Base-by-base conservation (phyloP, 1,140 invertebrate genomes). In the Papilio helenus region DNA sequence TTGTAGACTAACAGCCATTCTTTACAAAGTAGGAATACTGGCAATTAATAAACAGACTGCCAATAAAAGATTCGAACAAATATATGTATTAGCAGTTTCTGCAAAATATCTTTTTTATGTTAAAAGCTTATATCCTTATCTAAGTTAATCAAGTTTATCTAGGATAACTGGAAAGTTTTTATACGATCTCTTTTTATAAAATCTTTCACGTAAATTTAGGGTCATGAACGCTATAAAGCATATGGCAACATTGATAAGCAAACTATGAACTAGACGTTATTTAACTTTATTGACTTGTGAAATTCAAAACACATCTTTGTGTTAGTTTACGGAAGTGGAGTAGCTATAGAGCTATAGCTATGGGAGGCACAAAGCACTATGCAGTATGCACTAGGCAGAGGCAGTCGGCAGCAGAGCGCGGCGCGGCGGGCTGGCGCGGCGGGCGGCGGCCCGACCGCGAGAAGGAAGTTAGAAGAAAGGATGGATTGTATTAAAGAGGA, bases 281-380 rank as follows among this genome's bases (percentile, higher is more conserved):
- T 34, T 34, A 34, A 34, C 34, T 34, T 20, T 55, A 20, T 55
- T n/a, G 20, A 9, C 51, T 55, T n/a, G 51, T 55, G 51, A 55
- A 55, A 55, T 55, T 55, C 51, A 55, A 55, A 55, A 55, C 51
- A 55, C 51, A 20, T 55, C 51, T 20, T 55, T 20, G 51, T 55
- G 9, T 55, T 10, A 55, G 18, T 55, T 55, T 55, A 55, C 51
- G 51, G 51, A 55, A 20, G 51, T 55, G 51, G n/a, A 55, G 0
- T 20, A 55, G n/a, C 51, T 55, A 55, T 55, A 20, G 51, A 55
- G 51, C 51, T 55, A 18, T 20, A 55, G 51, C 20, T 20, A 55
- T 55, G 51, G n/a, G 7, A 5, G 51, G 18, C 51, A 55, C 7
- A n/a, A 18, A 55, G 51, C 51, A 55, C 4, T 55, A n/a, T 55